A percentile compares a stretch with the other conserved stretches of the same genome.
Evolutionary conservation across 2,113 vertebrate genomes (phyloP).

Genomic region (Salvelinus alpinus): DNA sequence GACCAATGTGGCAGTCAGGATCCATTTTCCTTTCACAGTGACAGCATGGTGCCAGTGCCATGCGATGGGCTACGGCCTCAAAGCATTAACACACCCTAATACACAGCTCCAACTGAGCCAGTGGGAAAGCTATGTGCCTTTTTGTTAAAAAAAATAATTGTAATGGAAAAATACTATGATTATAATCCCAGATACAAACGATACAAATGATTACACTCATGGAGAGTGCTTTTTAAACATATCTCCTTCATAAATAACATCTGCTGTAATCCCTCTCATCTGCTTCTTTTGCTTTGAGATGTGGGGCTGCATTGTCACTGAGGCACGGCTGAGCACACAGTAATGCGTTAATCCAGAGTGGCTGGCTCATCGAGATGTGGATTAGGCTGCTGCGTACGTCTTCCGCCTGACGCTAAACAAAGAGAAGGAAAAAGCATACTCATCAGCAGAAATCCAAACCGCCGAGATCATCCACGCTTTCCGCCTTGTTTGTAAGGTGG

Average conservation of each 20-base stretch:
- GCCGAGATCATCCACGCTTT: constrained; percentile 46
- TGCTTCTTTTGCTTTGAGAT: constrained; percentile 47
- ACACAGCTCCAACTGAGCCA: constrained; percentile 19
- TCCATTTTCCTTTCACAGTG: constrained; percentile 29
- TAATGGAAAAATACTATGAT: not conserved
- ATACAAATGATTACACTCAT: constrained; percentile 1
- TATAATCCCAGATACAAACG: constrained; percentile 20
- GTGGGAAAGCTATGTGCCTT: not conserved
- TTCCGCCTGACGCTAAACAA: constrained; percentile 50
- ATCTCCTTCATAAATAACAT: constrained; percentile 27
- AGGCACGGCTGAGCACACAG: constrained; percentile 40
- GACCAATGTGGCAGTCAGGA: constrained; percentile 18
- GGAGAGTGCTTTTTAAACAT: constrained; percentile 44
- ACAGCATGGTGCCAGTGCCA: not conserved
- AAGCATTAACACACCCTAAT: not conserved
- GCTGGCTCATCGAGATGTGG: constrained; percentile 69
- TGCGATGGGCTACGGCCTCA: not conserved
- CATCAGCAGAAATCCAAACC: constrained; percentile 64
- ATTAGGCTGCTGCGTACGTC: constrained; percentile 50
- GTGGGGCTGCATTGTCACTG: constrained; percentile 56
- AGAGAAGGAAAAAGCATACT: constrained; percentile 43
- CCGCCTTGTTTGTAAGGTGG: constrained; percentile 35
- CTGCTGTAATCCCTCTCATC: constrained; percentile 61
- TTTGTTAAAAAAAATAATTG: too few species aligned
- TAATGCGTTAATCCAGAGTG: constrained; percentile 63